Evolutionary conservation across 2,113 vertebrate species (phyloP).

Genomic region (Cyanoramphus novaezelandiae): DNA sequence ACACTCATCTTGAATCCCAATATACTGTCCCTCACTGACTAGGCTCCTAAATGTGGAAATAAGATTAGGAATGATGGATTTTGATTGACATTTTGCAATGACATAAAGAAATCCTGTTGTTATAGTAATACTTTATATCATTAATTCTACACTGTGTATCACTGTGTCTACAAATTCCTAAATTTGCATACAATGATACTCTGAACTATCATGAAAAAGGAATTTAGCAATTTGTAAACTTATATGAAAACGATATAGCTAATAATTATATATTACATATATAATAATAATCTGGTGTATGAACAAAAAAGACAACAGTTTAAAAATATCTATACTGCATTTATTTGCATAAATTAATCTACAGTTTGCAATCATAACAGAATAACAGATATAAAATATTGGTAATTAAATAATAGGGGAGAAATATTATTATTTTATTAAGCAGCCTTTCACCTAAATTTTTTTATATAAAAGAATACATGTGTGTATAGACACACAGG

Average conservation of each 20-base stretch:
- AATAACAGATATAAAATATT: not conserved
- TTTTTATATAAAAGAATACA: not conserved
- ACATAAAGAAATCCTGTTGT: not conserved
- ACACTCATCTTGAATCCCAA: not conserved
- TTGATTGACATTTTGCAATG: not conserved
- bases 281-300: not conserved
- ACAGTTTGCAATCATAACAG: not conserved
- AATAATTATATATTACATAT: not conserved
- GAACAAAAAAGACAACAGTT: not conserved
- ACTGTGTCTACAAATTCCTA: not conserved
- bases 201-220: not conserved
- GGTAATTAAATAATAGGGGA: not conserved
- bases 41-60: not conserved
- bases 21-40: not conserved
- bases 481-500: accelerated
- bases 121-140: not conserved
- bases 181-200: not conserved
- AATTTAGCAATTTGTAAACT: not conserved
- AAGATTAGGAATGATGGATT: not conserved
- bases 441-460: not conserved
- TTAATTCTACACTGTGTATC: not conserved
- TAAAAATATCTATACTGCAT: not conserved
- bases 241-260: not conserved
- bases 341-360: not conserved
- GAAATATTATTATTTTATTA: not conserved